Conservation (phyloP, 2,113 vertebrate genomes). For the Laticauda colubrina region DNA sequence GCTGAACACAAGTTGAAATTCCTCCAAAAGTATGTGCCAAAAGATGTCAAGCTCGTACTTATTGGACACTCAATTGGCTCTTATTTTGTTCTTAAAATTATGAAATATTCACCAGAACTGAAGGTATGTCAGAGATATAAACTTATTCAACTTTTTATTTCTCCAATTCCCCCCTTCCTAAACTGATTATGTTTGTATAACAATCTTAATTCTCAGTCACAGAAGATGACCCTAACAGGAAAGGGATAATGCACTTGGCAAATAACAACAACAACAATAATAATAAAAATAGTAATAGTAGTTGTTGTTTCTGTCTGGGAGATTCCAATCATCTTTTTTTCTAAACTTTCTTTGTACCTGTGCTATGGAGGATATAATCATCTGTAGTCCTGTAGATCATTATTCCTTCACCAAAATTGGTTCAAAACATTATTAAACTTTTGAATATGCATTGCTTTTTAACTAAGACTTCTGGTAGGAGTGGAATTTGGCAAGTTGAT, state of each 20-base stretch:
- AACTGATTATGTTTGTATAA: not conserved
- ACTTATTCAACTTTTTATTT: not conserved
- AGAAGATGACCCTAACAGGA: not conserved
- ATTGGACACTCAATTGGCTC: slow-evolving; percentile 92
- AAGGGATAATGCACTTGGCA: not conserved
- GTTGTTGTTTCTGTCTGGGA: not conserved
- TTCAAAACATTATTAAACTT: not conserved
- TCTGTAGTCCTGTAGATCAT: not conserved
- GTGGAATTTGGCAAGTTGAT: not conserved
- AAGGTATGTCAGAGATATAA: slow-evolving; percentile 69
- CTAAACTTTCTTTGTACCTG: not conserved
- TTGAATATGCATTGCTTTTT: not conserved
- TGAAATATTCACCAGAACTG: slow-evolving; percentile 82
- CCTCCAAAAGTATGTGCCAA: slow-evolving; percentile 80
- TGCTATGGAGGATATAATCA: not conserved
- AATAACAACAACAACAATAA: no score
- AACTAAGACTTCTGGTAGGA: no score
- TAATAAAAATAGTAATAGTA: not conserved
- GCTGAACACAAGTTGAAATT: slow-evolving; percentile 90
- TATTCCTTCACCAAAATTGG: not conserved
- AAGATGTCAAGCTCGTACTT: slow-evolving; percentile 79
- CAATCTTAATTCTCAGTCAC: not conserved
- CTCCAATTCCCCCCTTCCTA: not conserved
- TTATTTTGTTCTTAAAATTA: slow-evolving; percentile 87
- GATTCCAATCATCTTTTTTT: not conserved